phyloP scores from a whole-genome alignment of 2,113 vertebrate genomes.

The Dasyprocta punctata region DNA sequence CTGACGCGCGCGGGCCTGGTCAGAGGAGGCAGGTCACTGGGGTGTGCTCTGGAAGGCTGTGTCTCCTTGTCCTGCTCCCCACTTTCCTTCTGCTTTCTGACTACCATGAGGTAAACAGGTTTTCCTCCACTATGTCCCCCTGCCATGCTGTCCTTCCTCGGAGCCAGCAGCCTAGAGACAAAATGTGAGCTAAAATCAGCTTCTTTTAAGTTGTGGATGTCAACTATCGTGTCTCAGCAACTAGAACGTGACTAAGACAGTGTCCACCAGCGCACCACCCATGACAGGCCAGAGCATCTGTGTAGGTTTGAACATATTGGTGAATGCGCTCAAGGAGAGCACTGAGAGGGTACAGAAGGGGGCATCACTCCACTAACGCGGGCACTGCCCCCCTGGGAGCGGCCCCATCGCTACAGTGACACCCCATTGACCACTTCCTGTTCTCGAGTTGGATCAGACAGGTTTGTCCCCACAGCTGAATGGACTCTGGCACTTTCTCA shows the following conservation, averaged over 20 bases:
- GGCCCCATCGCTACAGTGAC: neutral
- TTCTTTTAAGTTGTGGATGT: neutral
- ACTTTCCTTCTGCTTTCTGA: neutral
- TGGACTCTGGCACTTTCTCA: neutral
- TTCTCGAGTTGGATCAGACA: neutral
- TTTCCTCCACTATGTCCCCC: neutral
- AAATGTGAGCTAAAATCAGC: neutral
- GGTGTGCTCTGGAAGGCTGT: neutral
- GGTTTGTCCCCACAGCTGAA: neutral
- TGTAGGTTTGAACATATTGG: no score
- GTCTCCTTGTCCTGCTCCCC: neutral
- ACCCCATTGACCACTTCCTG: neutral
- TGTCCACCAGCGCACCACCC: neutral
- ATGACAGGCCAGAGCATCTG: neutral
- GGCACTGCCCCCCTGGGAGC: neutral
- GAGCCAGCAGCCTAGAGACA: neutral
- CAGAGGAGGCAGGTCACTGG: neutral
- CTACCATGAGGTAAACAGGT: neutral
- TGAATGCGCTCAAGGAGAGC: neutral
- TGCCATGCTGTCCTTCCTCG: neutral
- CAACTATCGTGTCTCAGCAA: neutral
- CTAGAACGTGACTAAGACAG: neutral
- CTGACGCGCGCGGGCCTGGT: neutral
- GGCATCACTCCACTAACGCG: neutral
- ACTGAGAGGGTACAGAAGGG: neutral